A percentile compares a stretch with the other conserved stretches of the same genome.
These are phyloP conservation scores for Holothuria glaberrima DNA, from an alignment of 35 echinoderm and acorn worm genomes.

Conservation along the genomic window DNA sequence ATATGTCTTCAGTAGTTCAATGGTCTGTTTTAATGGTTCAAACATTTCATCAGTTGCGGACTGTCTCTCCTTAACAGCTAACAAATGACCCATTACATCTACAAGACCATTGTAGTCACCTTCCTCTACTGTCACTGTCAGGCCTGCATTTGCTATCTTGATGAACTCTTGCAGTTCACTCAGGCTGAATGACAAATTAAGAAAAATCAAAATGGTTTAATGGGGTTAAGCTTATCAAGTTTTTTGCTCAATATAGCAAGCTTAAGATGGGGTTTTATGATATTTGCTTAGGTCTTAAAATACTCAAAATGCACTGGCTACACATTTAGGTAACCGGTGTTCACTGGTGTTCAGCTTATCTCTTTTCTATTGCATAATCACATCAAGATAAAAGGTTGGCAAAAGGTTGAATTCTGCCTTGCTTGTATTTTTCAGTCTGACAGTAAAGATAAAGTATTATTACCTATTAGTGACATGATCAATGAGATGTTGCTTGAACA, in stretches of 20 bases:
- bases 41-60: conserved; percentile 96
- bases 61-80: conserved; percentile 95
- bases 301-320: too few relatives aligned
- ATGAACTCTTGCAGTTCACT: conserved; percentile 98
- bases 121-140: conserved; percentile 80
- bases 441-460: neutral
- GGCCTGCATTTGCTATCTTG: conserved; percentile 78
- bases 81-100: conserved; percentile 86
- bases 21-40: conserved; percentile 95
- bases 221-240: too few relatives aligned
- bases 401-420: neutral
- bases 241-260: too few relatives aligned
- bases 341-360: neutral
- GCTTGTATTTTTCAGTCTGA: neutral
- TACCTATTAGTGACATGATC: conserved; percentile 99
- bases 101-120: conserved; percentile 95
- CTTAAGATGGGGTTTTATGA: too few relatives aligned
- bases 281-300: too few relatives aligned
- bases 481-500: conserved; percentile 99
- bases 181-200: conserved; percentile 61
- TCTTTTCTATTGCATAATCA: neutral
- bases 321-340: too few relatives aligned
- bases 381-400: too few relatives aligned
- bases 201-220: neutral
- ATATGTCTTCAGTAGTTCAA: conserved; percentile 95